Evolutionary conservation across 2,888 invertebrate species (phyloP).

Genomic region (Heliconius ismenius): DNA sequence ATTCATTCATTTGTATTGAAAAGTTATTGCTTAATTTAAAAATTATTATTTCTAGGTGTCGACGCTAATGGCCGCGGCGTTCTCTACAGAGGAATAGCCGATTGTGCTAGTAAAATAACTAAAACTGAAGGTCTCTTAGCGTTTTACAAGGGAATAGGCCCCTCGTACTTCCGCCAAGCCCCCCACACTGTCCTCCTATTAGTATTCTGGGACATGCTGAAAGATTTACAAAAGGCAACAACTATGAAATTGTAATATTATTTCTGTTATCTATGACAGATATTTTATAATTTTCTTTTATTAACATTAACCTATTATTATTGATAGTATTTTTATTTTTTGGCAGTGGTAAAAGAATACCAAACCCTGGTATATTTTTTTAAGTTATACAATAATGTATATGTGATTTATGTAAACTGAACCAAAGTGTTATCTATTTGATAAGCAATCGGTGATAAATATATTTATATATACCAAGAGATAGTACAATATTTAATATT

Average conservation of each 20-base stretch:
- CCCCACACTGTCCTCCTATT: slow-evolving; percentile 94
- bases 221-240: slow-evolving; percentile 67
- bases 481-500: background rate
- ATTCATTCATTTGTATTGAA: no score
- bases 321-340: background rate
- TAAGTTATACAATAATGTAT: background rate
- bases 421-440: background rate
- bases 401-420: slow-evolving; percentile 1
- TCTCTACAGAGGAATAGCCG: slow-evolving; percentile 86
- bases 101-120: slow-evolving; percentile 89
- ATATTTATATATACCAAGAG: background rate
- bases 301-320: background rate
- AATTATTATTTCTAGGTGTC: slow-evolving; percentile 73
- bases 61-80: slow-evolving; percentile 85
- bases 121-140: slow-evolving; percentile 89
- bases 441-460: slow-evolving; percentile 5
- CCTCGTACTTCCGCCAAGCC: slow-evolving; percentile 93
- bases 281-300: background rate
- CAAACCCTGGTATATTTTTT: background rate
- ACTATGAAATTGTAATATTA: slow-evolving; percentile 45
- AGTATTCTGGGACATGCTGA: slow-evolving; percentile 92
- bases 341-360: background rate
- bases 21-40: no score
- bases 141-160: slow-evolving; percentile 95
- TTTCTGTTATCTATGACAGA: background rate